Evolutionary conservation across 2,888 invertebrate genomes (phyloP).

Genomic region (Meteorus colon): DNA sequence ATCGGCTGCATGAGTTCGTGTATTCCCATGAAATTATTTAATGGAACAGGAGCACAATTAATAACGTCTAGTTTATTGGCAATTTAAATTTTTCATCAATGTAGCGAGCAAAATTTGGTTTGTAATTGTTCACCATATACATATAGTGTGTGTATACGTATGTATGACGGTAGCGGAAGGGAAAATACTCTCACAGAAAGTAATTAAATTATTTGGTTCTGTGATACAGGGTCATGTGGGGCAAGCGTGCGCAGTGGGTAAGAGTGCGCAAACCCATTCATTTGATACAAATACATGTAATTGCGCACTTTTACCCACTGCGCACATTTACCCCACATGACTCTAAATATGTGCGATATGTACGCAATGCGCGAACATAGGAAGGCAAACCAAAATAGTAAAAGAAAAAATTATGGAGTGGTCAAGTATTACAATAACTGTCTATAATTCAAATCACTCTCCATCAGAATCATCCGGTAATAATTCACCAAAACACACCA

Average conservation of each 20-base stretch:
- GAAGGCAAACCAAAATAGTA: neutral
- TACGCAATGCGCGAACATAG: neutral
- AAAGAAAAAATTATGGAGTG: neutral
- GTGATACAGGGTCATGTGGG: too few relatives aligned
- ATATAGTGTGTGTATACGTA: neutral
- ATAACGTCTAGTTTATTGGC: neutral
- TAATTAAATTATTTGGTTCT: neutral
- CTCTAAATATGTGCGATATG: neutral
- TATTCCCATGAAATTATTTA: too few relatives aligned
- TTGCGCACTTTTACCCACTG: too few relatives aligned
- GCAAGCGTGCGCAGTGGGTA: too few relatives aligned
- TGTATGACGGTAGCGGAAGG: too few relatives aligned
- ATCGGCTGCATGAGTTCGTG: too few relatives aligned
- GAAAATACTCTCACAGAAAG: neutral
- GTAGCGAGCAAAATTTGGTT: neutral
- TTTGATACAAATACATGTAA: too few relatives aligned
- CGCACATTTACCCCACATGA: too few relatives aligned
- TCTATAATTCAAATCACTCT: neutral
- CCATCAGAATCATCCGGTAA: neutral
- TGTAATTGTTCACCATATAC: neutral
- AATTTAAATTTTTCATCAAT: neutral
- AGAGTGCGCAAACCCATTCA: too few relatives aligned
- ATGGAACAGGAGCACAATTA: too few relatives aligned
- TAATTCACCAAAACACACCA: neutral
- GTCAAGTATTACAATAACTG: neutral